These are phyloP conservation scores for Vollenhovia emeryi DNA, from an alignment of 1,140 invertebrate species.

Conservation along the genomic window DNA sequence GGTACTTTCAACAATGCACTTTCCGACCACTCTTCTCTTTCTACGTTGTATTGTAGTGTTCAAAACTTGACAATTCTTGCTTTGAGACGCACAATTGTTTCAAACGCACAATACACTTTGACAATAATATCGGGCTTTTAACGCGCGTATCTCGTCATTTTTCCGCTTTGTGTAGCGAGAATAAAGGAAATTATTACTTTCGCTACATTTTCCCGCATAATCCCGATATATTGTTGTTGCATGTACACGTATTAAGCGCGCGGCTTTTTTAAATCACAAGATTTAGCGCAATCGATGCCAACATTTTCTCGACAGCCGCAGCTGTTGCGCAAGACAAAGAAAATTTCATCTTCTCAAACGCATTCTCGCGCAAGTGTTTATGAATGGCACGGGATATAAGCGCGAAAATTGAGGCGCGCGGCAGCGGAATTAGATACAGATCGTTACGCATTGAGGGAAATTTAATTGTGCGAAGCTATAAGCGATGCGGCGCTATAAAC, in stretches of 20 bases:
- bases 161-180: background rate
- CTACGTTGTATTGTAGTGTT: background rate
- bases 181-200: background rate
- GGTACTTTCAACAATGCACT: background rate
- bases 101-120: background rate
- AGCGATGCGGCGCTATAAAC: background rate
- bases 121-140: background rate
- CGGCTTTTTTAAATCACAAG: background rate
- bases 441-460: slow-evolving; percentile 6
- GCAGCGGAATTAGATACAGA: background rate
- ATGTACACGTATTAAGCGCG: too few relatives aligned
- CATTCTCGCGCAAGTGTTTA: background rate
- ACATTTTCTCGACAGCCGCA: too few relatives aligned
- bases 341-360: background rate
- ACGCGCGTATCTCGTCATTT: background rate
- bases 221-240: background rate
- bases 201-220: background rate
- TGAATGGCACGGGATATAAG: background rate
- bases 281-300: too few relatives aligned
- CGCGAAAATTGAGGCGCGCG: background rate
- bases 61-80: slow-evolving; percentile 4
- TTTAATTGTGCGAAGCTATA: slow-evolving; percentile 21
- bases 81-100: background rate
- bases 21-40: background rate
- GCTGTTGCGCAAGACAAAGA: background rate